Evolutionary conservation across 2,888 invertebrate species (phyloP).

Genomic region (Caenorhabditis sp.): DNA sequence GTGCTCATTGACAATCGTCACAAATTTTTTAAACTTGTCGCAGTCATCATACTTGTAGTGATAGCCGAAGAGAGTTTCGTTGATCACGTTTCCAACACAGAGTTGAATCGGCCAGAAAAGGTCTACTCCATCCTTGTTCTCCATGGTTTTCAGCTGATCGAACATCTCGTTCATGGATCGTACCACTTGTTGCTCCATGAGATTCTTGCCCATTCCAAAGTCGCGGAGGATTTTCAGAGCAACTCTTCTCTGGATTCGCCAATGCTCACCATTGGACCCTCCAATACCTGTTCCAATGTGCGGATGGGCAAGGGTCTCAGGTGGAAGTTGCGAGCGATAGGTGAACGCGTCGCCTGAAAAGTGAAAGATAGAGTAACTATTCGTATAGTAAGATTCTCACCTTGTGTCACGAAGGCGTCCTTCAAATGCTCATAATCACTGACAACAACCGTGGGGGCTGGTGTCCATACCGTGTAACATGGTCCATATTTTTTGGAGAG

Average conservation of each 20-base stretch:
- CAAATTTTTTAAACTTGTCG: slow-evolving; percentile 65
- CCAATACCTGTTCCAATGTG: slow-evolving; percentile 46
- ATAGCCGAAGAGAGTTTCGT: slow-evolving; percentile 71
- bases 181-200: slow-evolving; percentile 72
- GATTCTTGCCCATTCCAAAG: slow-evolving; percentile 69
- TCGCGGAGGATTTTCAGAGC: slow-evolving; percentile 72
- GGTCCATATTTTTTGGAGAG: slow-evolving; percentile 73
- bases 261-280: slow-evolving; percentile 67
- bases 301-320: slow-evolving; percentile 42
- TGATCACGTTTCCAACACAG: slow-evolving; percentile 75
- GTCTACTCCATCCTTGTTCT: slow-evolving; percentile 44
- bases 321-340: slow-evolving; percentile 34
- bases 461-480: slow-evolving; percentile 75
- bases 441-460: slow-evolving; percentile 66
- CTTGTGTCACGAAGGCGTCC: slow-evolving; percentile 69
- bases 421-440: slow-evolving; percentile 69
- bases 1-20: slow-evolving; percentile 33
- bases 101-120: slow-evolving; percentile 71
- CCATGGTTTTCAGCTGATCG: slow-evolving; percentile 40
- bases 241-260: slow-evolving; percentile 70
- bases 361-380: no score
- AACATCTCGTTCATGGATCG: slow-evolving; percentile 56
- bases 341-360: slow-evolving; percentile 57
- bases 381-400: no score
- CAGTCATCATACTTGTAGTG: slow-evolving; percentile 62